Base-by-base conservation (phyloP, 2,797 vertebrate species). In the Liparis tanakae region DNA sequence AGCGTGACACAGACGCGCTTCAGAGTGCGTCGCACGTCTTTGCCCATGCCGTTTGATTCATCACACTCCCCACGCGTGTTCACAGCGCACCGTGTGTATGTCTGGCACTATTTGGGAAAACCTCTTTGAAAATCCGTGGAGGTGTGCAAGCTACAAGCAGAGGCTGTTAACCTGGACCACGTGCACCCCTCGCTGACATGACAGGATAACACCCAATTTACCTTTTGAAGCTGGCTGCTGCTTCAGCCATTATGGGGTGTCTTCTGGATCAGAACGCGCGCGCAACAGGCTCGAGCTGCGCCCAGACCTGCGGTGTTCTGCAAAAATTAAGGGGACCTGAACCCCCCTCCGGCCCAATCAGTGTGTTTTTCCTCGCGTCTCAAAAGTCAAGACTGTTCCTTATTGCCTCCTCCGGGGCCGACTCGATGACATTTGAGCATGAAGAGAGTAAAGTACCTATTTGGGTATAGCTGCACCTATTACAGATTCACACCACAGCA, bases 121-220 rank as follows among this genome's bases (percentile, higher is more conserved):
- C 43, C 50, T 71, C 62, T 78, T 36, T 37, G 41, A 72, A 48
- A 51, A 37, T 73, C 56, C 68, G 44, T 71, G 33, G 57, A 56
- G 50, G 51, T 18, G 70, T 48, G 67, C 73, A 70, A 20, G 54
- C 70, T 70, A 30, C 25, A 46, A 33, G 53, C 54, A 72, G 70
- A 75, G 75, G 81, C 77, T 78, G 80, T 89, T 88, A 85, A 92
- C 86, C 82, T 84, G 76, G 63, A 81, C 78, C 71, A 64, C 69
- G 82, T 80, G 70, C 44, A 18, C 62, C 74, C 6, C 7, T 17
- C 7, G 7, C 88, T 87, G 87, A 93, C 89, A 88, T 79, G 65
- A 87, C 85, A 92, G 85, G 90, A 84, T 82, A 88, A 91, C 78
- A 72, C 51, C 80, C 81, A 85, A 82, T 90, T 30, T 92, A 90